phyloP scores from a whole-genome alignment of 2,113 vertebrate species.

The Entelurus aequoreus region DNA sequence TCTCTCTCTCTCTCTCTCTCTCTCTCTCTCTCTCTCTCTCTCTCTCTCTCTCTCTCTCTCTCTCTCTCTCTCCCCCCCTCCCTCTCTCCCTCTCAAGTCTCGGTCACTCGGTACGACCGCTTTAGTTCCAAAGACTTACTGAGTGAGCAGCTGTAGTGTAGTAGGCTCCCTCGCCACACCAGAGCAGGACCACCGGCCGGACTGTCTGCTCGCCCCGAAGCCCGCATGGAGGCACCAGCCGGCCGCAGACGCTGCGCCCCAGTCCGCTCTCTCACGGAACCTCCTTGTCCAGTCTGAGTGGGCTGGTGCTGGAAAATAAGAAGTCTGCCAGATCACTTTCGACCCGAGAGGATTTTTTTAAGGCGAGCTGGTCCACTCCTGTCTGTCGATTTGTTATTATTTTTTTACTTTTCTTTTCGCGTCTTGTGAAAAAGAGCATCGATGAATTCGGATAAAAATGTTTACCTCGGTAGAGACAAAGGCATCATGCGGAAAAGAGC shows the following conservation, averaged over 20 bases:
- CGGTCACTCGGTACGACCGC: background rate
- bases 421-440: conserved; percentile 16
- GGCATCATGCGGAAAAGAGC: conserved; percentile 80
- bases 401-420: conserved; percentile 17
- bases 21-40: conserved; percentile 1
- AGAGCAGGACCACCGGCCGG: background rate
- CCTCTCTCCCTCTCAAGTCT: background rate
- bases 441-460: conserved; percentile 80
- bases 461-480: conserved; percentile 76
- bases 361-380: conserved; percentile 1
- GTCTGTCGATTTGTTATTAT: conserved; percentile 18
- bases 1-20: background rate
- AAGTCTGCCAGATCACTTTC: conserved; percentile 61
- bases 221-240: conserved; percentile 38
- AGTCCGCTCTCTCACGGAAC: background rate
- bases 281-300: conserved; percentile 7
- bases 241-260: conserved; percentile 1
- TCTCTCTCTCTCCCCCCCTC: conserved; percentile 4
- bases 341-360: conserved; percentile 18
- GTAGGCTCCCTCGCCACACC: too few species aligned
- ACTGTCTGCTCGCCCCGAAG: background rate
- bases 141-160: too few species aligned
- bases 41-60: conserved; percentile 5
- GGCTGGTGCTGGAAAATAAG: background rate
- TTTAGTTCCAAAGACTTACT: too few species aligned